Percentiles rank a stretch among this genome's conserved stretches.
phyloP scores from a whole-genome alignment of 1,140 invertebrate genomes.

The Aplysia californica region DNA sequence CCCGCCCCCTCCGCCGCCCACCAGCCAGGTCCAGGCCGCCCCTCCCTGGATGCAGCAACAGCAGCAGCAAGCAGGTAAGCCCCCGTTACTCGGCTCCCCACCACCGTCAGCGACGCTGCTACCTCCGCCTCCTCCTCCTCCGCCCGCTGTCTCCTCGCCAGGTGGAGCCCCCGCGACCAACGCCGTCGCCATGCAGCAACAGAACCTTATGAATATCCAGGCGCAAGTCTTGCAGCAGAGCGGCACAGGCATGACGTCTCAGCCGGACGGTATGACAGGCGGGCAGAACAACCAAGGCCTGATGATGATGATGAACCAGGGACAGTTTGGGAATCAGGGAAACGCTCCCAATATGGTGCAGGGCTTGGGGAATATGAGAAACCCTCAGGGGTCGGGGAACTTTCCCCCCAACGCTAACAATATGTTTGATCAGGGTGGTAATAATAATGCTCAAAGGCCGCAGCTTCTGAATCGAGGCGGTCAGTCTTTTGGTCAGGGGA shows the following conservation, averaged over 20 bases:
- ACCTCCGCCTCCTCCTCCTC: constrained; percentile 13
- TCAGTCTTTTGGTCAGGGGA: no score
- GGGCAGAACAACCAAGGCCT: background rate
- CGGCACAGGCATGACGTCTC: background rate
- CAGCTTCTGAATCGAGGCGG: no score
- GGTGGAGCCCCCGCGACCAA: background rate
- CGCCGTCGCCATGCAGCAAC: constrained; percentile 10
- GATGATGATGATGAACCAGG: background rate
- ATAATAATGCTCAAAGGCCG: no score
- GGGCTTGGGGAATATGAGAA: no score
- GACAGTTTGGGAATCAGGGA: background rate
- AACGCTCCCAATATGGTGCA: no score
- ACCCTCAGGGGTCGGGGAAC: no score
- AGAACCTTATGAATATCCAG: background rate
- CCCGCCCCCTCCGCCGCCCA: constrained; percentile 60
- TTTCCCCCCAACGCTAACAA: no score
- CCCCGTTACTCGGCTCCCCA: background rate
- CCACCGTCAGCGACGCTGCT: background rate
- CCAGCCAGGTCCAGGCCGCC: constrained; percentile 20
- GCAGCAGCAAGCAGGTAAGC: constrained; percentile 43
- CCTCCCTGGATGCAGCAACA: constrained; percentile 59
- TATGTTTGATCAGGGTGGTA: no score
- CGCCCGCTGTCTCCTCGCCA: background rate
- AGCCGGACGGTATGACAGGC: background rate
- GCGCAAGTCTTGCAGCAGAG: background rate